A percentile compares a stretch with the other conserved stretches of the same genome.
Evolutionary conservation across 1,140 invertebrate species (phyloP).

Genomic region (Metopolophium dirhodum): DNA sequence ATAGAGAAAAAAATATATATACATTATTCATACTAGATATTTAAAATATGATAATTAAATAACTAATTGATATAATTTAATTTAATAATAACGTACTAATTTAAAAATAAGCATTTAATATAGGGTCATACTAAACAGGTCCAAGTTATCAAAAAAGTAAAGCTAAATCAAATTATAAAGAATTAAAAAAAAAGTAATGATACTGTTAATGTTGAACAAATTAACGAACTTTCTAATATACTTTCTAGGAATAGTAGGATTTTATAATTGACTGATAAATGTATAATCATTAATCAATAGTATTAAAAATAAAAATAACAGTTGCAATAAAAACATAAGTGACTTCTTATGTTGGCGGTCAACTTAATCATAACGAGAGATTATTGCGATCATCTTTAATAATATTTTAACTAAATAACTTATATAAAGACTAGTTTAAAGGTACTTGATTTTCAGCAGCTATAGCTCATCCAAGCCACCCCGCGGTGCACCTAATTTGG

Average conservation of each 20-base stretch:
- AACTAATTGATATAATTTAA: too few species aligned
- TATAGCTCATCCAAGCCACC: conserved; percentile 70
- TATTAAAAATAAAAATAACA: conserved; percentile 30
- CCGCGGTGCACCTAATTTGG: conserved; percentile 71
- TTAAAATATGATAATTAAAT: too few species aligned
- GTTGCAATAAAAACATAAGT: conserved; percentile 20
- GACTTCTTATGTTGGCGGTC: conserved; percentile 1
- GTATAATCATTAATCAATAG: conserved; percentile 20
- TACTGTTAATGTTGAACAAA: not conserved
- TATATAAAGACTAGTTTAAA: conserved; percentile 52
- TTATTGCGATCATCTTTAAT: not conserved
- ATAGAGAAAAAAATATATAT: too few species aligned
- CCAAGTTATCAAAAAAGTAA: not conserved
- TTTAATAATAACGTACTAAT: too few species aligned
- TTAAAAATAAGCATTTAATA: too few species aligned
- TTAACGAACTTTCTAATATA: conserved; percentile 35
- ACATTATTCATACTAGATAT: too few species aligned
- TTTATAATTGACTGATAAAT: conserved; percentile 48
- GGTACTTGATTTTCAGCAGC: conserved; percentile 42
- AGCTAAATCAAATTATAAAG: conserved; percentile 5
- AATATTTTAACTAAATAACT: conserved; percentile 5
- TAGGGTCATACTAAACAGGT: too few species aligned
- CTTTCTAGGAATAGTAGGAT: conserved; percentile 17
- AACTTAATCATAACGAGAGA: conserved; percentile 24
- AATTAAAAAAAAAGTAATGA: not conserved